Percentiles rank a stretch among this genome's conserved stretches.
Evolutionary conservation across 2,113 vertebrate species (phyloP).

Genomic region (Megalops atlanticus): DNA sequence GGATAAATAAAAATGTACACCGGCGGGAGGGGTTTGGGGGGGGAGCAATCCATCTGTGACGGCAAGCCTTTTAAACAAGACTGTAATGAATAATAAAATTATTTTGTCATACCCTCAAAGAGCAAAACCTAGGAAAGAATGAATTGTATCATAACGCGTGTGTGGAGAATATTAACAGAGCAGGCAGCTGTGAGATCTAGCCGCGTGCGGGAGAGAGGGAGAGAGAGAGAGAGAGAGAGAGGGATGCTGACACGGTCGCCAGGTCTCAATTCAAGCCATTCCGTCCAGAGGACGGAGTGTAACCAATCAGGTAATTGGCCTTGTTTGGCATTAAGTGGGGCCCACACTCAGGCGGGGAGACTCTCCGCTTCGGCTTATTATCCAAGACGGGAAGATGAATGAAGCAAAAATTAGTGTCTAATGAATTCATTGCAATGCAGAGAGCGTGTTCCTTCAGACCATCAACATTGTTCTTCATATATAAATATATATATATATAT

Average conservation of each 20-base stretch:
- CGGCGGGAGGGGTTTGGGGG: not conserved
- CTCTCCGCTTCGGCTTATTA: constrained; percentile 50
- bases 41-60: constrained; percentile 21
- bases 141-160: constrained; percentile 23
- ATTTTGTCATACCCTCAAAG: constrained; percentile 43
- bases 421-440: constrained; percentile 64
- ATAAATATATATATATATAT: not conserved
- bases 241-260: constrained; percentile 63
- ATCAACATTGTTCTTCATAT: constrained; percentile 46
- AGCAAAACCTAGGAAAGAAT: constrained; percentile 25
- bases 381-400: constrained; percentile 64
- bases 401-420: constrained; percentile 67
- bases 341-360: constrained; percentile 60
- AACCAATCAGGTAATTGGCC: constrained; percentile 76
- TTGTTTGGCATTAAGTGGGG: constrained; percentile 72
- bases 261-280: constrained; percentile 58
- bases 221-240: too few species aligned
- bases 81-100: constrained; percentile 38
- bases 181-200: not conserved
- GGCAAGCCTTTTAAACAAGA: constrained; percentile 39
- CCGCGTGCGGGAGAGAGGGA: constrained; percentile 18
- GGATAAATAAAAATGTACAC: constrained; percentile 9
- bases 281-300: constrained; percentile 65
- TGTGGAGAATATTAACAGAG: too few species aligned
- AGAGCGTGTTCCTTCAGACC: constrained; percentile 55